Conservation (phyloP, 2,113 vertebrate genomes). For the Zosterops hypoxanthus region DNA sequence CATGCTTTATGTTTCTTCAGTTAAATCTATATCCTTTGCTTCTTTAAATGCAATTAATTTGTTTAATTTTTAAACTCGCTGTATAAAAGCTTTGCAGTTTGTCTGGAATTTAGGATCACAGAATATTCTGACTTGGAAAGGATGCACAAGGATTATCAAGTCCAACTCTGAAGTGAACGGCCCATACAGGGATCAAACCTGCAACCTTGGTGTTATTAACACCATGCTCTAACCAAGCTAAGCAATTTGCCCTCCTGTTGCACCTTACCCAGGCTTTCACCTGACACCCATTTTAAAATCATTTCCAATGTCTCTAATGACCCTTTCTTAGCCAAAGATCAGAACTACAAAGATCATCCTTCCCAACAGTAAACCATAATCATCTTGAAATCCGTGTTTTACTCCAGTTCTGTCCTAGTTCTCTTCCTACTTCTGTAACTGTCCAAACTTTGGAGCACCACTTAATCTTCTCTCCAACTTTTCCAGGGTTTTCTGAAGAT, state of each 20-base stretch:
- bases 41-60: background rate
- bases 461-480: background rate
- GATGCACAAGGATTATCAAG: background rate
- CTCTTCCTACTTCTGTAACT: background rate
- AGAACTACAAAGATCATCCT: background rate
- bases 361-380: background rate
- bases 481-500: background rate
- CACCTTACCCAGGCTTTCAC: background rate
- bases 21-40: background rate
- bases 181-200: background rate
- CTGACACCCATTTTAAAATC: background rate
- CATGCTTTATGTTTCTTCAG: background rate
- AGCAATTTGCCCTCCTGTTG: background rate
- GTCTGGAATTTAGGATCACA: background rate
- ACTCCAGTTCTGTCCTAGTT: background rate
- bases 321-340: background rate
- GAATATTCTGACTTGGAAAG: background rate
- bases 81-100: background rate
- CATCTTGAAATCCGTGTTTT: background rate
- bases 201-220: background rate
- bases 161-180: background rate
- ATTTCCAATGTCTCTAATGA: background rate
- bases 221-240: background rate
- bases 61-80: background rate
- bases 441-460: background rate